Base-by-base conservation (phyloP, 2,888 invertebrate genomes). In the Epirrita christyi region DNA sequence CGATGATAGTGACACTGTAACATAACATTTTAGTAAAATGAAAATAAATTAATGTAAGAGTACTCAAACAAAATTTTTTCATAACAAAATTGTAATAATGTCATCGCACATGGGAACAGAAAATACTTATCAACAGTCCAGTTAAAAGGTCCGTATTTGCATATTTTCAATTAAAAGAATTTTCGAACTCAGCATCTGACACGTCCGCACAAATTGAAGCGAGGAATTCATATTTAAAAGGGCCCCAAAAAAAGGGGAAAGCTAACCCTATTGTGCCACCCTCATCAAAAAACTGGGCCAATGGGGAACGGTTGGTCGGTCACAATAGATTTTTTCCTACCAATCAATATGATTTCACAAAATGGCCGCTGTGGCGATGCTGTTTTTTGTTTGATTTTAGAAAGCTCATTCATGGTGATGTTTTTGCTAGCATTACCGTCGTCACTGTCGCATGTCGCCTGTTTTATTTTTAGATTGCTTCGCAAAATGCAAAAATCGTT, bases 241-340 rank as follows among this genome's bases (percentile, higher is more conserved):
- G 85, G 80, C 73, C 59, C 63, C 78, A 86, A 86, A 88, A 88
- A 84, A 78, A 76, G 77, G 88, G 86, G 86, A 90, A 88, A 86
- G 84, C 76, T 78, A 65, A 68, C 75, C 80, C 83, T 73, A 83
- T 85, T 83, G 81, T 85, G 76, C 80, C 80, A 82, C 88, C 89
- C 88, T 83, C 80, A 72, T 80, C 76, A 82, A 81, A 86, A 86
- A 91, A 89, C 78, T 90, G 86, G 90, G 88, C 91, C 91, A 91
- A 91, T 91, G 67, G 89, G 84, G 78, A 78, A 82, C 72, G 80
- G 71, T 76, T 81, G 79, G 78, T 69, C 75, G 70, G 63, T 67
- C 67, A 86, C 88, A 86, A 88, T 86, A 78, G 88, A 86, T 86
- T 88, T 88, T 89, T 88, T 88, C 78, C 79, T 79, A 78, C 89